Evolutionary conservation across 2,113 vertebrate genomes (phyloP).

Genomic region (Poeciliopsis retropinna): DNA sequence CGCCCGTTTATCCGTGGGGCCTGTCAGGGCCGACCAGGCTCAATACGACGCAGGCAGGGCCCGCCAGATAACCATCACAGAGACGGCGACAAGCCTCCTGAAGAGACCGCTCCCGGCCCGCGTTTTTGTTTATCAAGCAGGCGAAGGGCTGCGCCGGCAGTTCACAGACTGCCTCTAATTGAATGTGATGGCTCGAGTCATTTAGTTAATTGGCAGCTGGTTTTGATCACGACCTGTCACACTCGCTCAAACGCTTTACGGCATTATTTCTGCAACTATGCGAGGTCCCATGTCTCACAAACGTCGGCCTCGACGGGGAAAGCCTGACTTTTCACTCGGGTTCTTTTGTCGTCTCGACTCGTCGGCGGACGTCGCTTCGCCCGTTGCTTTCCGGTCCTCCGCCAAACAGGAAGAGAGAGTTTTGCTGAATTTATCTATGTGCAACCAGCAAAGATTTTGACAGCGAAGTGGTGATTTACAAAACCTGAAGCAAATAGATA

Average conservation of each 20-base stretch:
- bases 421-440: neutral
- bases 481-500: no score
- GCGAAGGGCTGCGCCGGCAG: slow-evolving; percentile 63
- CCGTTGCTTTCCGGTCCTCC: neutral
- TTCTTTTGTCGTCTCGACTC: slow-evolving; percentile 45
- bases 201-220: slow-evolving; percentile 79
- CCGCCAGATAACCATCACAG: slow-evolving; percentile 76
- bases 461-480: neutral
- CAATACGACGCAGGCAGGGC: slow-evolving; percentile 68
- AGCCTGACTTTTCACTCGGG: slow-evolving; percentile 23
- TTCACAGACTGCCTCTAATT: slow-evolving; percentile 64
- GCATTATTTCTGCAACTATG: slow-evolving; percentile 61
- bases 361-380: slow-evolving; percentile 2
- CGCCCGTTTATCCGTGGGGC: slow-evolving; percentile 66
- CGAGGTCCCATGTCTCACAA: slow-evolving; percentile 22
- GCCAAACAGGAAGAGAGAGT: neutral
- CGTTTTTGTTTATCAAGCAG: slow-evolving; percentile 65
- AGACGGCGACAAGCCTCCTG: slow-evolving; percentile 66
- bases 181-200: slow-evolving; percentile 75
- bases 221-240: slow-evolving; percentile 67
- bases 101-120: slow-evolving; percentile 64
- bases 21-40: slow-evolving; percentile 61
- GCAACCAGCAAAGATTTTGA: neutral
- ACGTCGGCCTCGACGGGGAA: slow-evolving; percentile 21
- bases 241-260: slow-evolving; percentile 63